Conservation (phyloP, 2,113 vertebrate genomes). For the Carassius carassius region DNA sequence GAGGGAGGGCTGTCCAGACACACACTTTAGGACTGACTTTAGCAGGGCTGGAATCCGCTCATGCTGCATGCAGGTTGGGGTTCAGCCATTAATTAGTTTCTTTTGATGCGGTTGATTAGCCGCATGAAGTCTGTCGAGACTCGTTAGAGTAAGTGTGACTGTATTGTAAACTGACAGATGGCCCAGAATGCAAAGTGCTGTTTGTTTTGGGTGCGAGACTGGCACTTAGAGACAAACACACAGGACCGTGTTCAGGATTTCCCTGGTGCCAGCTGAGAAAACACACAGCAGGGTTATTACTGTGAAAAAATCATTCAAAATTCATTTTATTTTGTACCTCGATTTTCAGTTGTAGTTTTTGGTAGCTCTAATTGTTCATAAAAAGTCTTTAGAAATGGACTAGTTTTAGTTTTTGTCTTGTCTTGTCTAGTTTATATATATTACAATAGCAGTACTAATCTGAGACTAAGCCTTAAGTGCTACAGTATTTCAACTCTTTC, state of each 20-base stretch:
- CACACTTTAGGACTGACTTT: not conserved
- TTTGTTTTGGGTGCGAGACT: constrained; percentile 61
- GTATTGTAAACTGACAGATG: constrained; percentile 46
- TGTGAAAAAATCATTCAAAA: not conserved
- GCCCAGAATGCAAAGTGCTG: constrained; percentile 12
- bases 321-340: not conserved
- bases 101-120: constrained; percentile 56
- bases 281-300: not conserved
- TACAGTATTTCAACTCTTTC: too few species aligned
- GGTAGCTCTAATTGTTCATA: not conserved
- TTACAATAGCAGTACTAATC: too few species aligned
- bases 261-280: not conserved
- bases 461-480: too few species aligned
- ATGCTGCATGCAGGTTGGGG: not conserved
- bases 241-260: constrained; percentile 33
- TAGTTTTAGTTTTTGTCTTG: too few species aligned
- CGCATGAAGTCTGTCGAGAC: constrained; percentile 64
- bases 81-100: constrained; percentile 36
- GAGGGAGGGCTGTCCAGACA: not conserved
- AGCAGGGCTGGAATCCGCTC: not conserved
- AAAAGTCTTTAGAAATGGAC: too few species aligned
- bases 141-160: constrained; percentile 64
- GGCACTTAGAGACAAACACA: constrained; percentile 10
- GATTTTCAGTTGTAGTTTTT: not conserved
- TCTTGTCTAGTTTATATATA: too few species aligned